Conservation (phyloP, 23 tunicate genomes). For the Trididemnum clinides region DNA sequence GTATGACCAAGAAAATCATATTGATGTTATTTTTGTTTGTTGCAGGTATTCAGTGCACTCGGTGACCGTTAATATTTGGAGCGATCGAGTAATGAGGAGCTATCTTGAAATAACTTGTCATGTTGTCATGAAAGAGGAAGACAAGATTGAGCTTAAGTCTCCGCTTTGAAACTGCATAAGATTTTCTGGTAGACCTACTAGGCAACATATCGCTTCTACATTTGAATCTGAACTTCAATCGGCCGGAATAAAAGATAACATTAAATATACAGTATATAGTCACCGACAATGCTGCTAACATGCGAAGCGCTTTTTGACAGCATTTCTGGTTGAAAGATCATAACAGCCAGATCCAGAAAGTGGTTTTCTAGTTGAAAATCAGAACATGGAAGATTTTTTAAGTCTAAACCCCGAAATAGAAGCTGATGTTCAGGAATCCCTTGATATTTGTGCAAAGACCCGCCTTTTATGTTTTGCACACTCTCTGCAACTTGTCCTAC, state of each 20-base stretch:
- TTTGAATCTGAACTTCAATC: background rate
- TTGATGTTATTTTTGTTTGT: background rate
- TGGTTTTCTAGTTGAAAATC: background rate
- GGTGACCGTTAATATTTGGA: background rate
- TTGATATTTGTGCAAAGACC: background rate
- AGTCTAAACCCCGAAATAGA: background rate
- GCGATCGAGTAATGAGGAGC: constrained; percentile 17
- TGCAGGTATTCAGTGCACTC: background rate
- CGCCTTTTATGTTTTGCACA: constrained; percentile 12
- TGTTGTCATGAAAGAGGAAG: too few species aligned
- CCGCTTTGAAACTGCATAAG: too few species aligned
- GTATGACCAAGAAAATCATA: background rate
- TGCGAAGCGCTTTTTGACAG: background rate
- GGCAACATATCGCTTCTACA: background rate
- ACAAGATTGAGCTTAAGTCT: too few species aligned
- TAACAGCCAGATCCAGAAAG: background rate
- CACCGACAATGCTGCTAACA: constrained; percentile 26
- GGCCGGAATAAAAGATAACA: background rate
- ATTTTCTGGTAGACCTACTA: background rate
- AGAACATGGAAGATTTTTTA: background rate
- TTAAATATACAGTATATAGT: background rate
- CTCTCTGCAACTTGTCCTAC: constrained; percentile 8
- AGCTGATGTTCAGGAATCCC: background rate
- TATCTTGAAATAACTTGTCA: background rate
- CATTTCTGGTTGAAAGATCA: background rate